Evolutionary conservation across 2,113 vertebrate species (phyloP).

Genomic region (Spilogale gracilis): DNA sequence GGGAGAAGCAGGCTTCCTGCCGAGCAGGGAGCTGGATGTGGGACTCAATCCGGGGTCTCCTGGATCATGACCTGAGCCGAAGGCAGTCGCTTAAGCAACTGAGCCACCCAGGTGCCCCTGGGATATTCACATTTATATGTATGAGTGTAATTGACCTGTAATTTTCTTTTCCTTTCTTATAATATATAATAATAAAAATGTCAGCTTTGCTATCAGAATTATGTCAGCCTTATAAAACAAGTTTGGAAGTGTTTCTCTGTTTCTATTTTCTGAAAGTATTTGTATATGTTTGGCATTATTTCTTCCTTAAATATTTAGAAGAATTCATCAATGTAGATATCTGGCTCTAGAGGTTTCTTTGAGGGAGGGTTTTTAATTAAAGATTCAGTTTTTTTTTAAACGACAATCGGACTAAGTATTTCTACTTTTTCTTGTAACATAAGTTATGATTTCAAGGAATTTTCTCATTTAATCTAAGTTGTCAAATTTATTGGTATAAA

Average conservation of each 20-base stretch:
- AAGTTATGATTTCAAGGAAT: not conserved
- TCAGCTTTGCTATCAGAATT: not conserved
- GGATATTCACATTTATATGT: not conserved
- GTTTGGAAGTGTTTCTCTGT: not conserved
- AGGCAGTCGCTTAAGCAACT: too few relatives aligned
- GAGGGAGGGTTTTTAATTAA: slow-evolving; percentile 2
- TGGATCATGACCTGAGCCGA: too few relatives aligned
- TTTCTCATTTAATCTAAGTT: not conserved
- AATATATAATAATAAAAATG: not conserved
- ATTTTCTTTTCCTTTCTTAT: slow-evolving; percentile 7
- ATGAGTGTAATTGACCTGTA: not conserved
- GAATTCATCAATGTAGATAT: not conserved
- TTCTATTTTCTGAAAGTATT: slow-evolving; percentile 13
- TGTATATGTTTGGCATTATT: not conserved
- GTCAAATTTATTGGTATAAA: not conserved
- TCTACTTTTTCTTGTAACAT: not conserved
- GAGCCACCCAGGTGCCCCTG: too few relatives aligned
- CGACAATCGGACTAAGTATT: not conserved
- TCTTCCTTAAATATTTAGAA: not conserved
- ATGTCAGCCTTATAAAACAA: not conserved
- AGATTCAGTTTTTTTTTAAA: not conserved
- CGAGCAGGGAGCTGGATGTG: too few relatives aligned
- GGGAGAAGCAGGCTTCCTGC: too few relatives aligned
- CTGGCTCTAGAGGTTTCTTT: not conserved
- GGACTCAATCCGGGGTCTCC: too few relatives aligned